These are phyloP conservation scores for Sarcophaga rosellei DNA, from an alignment of 2,888 invertebrate genomes.

Conservation along the genomic window DNA sequence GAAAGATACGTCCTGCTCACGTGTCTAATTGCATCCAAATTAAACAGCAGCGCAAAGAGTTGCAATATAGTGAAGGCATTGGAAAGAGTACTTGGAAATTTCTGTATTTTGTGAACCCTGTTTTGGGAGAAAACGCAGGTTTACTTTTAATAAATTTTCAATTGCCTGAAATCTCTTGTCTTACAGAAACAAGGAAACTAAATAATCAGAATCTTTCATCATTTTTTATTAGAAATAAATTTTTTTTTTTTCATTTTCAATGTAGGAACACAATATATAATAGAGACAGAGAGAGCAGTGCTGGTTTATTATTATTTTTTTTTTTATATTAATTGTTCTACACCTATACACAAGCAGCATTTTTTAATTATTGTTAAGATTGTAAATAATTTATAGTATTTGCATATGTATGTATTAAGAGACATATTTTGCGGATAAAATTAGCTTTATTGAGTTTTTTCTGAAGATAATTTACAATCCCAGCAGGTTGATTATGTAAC, in stretches of 20 bases:
- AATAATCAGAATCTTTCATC: no score
- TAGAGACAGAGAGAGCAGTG: conserved; percentile 20
- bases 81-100: no score
- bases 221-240: no score
- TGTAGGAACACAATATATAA: conserved; percentile 58
- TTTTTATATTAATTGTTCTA: neutral
- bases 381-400: conserved; percentile 8
- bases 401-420: conserved; percentile 12
- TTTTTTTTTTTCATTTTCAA: conserved; percentile 7
- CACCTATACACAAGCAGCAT: conserved; percentile 49
- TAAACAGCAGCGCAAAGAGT: no score
- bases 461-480: conserved; percentile 36
- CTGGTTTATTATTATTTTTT: neutral
- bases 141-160: no score
- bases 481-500: conserved; percentile 2
- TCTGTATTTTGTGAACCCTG: no score
- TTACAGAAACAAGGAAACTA: no score
- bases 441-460: conserved; percentile 60
- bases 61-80: no score
- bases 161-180: no score
- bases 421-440: conserved; percentile 12
- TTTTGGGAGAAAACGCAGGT: no score
- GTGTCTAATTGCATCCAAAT: no score
- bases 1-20: no score
- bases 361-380: conserved; percentile 25